Evolutionary conservation across 2,797 vertebrate species (phyloP).

Genomic region (Emys orbicularis): DNA sequence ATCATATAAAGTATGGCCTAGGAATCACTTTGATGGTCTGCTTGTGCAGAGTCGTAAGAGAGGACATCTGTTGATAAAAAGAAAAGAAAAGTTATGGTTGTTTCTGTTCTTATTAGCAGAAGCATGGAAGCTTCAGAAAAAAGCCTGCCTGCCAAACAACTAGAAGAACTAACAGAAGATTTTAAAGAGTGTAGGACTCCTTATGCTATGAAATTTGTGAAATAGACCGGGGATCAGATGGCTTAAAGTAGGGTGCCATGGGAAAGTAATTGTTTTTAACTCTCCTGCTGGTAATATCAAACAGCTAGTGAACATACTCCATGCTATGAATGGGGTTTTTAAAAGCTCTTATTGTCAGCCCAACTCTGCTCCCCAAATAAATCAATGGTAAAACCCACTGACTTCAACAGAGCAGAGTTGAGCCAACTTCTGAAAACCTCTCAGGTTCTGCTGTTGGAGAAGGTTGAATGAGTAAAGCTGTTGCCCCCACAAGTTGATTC

Average conservation of each 20-base stretch:
- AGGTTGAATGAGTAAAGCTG: neutral
- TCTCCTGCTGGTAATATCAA: neutral
- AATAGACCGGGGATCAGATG: neutral
- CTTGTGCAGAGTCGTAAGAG: neutral
- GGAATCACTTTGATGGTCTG: neutral
- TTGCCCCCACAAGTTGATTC: neutral
- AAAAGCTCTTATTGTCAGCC: neutral
- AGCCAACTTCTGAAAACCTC: neutral
- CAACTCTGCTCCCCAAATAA: neutral
- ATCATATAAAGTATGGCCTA: neutral
- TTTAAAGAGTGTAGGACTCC: neutral
- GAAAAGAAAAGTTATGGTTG: neutral
- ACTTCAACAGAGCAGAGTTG: neutral
- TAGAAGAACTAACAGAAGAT: neutral
- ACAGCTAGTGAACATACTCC: neutral
- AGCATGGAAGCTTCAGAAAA: neutral
- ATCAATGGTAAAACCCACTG: neutral
- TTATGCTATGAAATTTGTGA: neutral
- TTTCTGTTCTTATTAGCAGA: neutral
- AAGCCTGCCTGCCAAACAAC: neutral
- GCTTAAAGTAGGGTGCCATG: neutral
- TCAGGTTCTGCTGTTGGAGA: neutral
- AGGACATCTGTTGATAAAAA: neutral
- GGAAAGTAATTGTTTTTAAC: neutral
- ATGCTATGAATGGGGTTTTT: neutral